phyloP scores from a whole-genome alignment of 2,888 invertebrate genomes.

The Dendrolimus houi region DNA sequence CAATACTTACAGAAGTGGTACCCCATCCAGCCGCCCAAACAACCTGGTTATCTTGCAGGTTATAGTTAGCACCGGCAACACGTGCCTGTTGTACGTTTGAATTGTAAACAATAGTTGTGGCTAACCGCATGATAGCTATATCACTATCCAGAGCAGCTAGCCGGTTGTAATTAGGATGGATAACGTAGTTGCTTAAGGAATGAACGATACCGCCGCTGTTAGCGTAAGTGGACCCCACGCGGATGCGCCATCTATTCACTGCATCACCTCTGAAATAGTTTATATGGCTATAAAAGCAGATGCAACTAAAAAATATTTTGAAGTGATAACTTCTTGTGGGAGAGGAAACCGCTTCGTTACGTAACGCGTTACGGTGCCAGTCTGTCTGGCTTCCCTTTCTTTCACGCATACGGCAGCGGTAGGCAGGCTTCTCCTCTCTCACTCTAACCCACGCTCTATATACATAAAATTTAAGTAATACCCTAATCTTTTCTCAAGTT shows the following conservation, averaged over 20 bases:
- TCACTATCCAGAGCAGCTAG: conserved; percentile 27
- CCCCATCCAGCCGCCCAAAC: conserved; percentile 62
- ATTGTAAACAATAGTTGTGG: conserved; percentile 20
- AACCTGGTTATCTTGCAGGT: conserved; percentile 29
- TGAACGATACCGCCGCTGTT: conserved; percentile 33
- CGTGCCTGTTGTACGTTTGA: conserved; percentile 18
- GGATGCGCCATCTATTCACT: conserved; percentile 22
- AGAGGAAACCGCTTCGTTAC: too few relatives aligned
- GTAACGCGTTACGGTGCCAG: too few relatives aligned
- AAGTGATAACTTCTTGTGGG: too few relatives aligned
- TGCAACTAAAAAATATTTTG: too few relatives aligned
- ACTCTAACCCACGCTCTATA: too few relatives aligned
- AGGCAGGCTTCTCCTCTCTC: too few relatives aligned
- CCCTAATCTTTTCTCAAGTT: too few relatives aligned
- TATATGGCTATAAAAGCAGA: background rate
- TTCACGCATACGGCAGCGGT: too few relatives aligned
- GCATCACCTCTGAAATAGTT: conserved; percentile 19
- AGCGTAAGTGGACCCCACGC: conserved; percentile 29
- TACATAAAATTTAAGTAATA: too few relatives aligned
- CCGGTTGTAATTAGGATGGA: conserved; percentile 37
- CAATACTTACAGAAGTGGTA: conserved; percentile 26
- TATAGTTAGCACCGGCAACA: conserved; percentile 33
- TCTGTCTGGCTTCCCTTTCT: too few relatives aligned
- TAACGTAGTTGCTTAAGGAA: conserved; percentile 14
- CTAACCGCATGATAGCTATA: conserved; percentile 35